Base-by-base conservation (phyloP, 2,888 invertebrate species). In the Dendrolimus pini region DNA sequence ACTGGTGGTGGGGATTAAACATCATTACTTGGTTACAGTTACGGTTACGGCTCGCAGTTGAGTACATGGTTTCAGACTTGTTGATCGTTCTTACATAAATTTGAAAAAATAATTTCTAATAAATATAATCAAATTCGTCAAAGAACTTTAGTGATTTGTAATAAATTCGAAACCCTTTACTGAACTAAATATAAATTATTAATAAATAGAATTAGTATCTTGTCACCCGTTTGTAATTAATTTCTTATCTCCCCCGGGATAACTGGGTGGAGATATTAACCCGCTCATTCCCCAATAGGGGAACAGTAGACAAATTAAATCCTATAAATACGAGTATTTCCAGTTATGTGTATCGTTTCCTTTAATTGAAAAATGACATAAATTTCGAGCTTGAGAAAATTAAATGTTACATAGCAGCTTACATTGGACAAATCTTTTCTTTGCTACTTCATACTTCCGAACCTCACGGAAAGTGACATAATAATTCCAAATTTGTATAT, bases 151-250 rank as follows among this genome's bases (percentile, higher is more conserved):
- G 12, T 47, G 47, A 56, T 41, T 54, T 54, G 9, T 47, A 47
- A 55, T 54, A 47, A 42, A 58, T n/a, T 54, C 30, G 47, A 56
- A 56, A 42, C 41, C 54, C 41, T 54, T 58, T 54, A 14, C 41
- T 14, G 9, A 58, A 58, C 54, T 54, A 55, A 54, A n/a, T 55
- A 58, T 9, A 57, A 55, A 58, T 55, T 61, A 65, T 68, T 67
- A 60, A 60, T 61, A 62, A 66, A 66, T 64, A 62, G 59, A 65
- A 67, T 64, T 59, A 60, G 62, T 63, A 65, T 66, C 58, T 64
- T 58, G 60, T 54, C 54, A 56, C 52, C 60, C 63, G 62, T 60
- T 59, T 57, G 58, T 67, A 64, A 66, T 66, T 61, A 68, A 65
- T 63, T 63, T 59, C 62, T 58, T 63, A 63, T 65, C 60, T 65